Evolutionary conservation across 2,797 vertebrate species (phyloP), one percentile per base, ranked within the genome.

Genomic region (Anisognathus igniventris): DNA sequence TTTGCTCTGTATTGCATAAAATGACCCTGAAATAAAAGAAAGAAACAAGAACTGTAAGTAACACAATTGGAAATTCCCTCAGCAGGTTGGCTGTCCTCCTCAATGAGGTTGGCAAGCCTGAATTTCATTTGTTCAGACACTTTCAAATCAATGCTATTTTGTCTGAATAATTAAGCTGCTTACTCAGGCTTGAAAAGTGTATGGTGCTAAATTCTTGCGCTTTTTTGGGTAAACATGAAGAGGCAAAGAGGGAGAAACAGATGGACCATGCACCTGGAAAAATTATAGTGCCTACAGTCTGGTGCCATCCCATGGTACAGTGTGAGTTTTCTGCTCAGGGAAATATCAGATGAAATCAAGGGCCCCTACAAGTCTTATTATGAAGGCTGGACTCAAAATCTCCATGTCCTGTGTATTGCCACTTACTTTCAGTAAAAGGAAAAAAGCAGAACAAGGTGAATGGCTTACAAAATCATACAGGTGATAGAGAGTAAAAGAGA

Each of bases 161-260:
- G 92, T 82, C 86, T 94, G 62, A 95, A 94, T 93, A 95, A 95
- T 94, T 92, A 93, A 88, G 84, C 51, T 89, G 68, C 72, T 88
- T 92, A 72, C 67, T 93, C 68, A 66, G 58, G 50, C 68, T 92
- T 83, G 72, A 95, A 83, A 45, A 91, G 54, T 56, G 23, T 37
- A 47, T 48, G 71, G 67, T 70, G 75, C 9, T 71, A 86, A 93
- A 87, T 60, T 92, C 60, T 88, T 91, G 51, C 0, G 1, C 56
- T 82, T 87, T 86, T 79, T 82, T 50, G 39, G 48, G 10, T 76
- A 73, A 88, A 67, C 37, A 12, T 30, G 42, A 71, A 75, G 28
- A 88, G 15, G 39, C 25, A 86, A 92, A 90, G 64, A 57, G 44
- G 16, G 39, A 82, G 18, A 93, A 90, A 65, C 19, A 70, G 51